Evolutionary conservation across 2,797 vertebrate genomes (phyloP).

Genomic region (Crenichthys baileyi): DNA sequence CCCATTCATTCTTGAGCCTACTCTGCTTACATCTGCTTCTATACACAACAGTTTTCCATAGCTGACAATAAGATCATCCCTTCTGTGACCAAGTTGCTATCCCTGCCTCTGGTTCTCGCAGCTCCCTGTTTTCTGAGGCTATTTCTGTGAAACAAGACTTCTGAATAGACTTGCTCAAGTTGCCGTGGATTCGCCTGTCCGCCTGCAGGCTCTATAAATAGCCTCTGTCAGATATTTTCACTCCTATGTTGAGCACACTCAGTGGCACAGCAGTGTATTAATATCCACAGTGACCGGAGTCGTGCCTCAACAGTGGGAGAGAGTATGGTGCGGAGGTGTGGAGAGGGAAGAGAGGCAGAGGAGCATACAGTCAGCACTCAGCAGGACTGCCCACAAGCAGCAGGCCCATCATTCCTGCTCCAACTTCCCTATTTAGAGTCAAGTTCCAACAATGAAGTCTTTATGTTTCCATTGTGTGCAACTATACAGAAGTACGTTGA

Average conservation of each 20-base stretch:
- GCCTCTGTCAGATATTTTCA: conserved; percentile 82
- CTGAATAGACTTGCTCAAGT: conserved; percentile 70
- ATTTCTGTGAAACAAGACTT: conserved; percentile 68
- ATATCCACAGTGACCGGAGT: conserved; percentile 79
- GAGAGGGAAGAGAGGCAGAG: conserved; percentile 20
- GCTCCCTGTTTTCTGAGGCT: conserved; percentile 39
- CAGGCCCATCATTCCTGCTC: conserved; percentile 49
- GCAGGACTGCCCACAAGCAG: conserved; percentile 46
- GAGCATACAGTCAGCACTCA: conserved; percentile 43
- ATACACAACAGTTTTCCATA: conserved; percentile 41
- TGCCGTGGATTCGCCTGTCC: conserved; percentile 77
- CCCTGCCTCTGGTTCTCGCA: conserved; percentile 40
- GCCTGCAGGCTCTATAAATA: conserved; percentile 82
- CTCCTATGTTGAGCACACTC: conserved; percentile 73
- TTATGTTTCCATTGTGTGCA: conserved; percentile 32
- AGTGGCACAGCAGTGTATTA: conserved; percentile 77
- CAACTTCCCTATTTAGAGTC: conserved; percentile 51
- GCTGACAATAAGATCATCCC: conserved; percentile 45
- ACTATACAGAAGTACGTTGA: conserved; percentile 18
- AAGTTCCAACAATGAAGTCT: conserved; percentile 52
- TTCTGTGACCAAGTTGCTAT: conserved; percentile 52
- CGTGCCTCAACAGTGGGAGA: conserved; percentile 59
- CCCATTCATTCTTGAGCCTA: background rate
- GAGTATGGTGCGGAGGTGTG: conserved; percentile 53
- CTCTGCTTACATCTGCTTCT: conserved; percentile 49